Evolutionary conservation across 2,888 invertebrate species (phyloP).

Genomic region (Heteropelma amictum): DNA sequence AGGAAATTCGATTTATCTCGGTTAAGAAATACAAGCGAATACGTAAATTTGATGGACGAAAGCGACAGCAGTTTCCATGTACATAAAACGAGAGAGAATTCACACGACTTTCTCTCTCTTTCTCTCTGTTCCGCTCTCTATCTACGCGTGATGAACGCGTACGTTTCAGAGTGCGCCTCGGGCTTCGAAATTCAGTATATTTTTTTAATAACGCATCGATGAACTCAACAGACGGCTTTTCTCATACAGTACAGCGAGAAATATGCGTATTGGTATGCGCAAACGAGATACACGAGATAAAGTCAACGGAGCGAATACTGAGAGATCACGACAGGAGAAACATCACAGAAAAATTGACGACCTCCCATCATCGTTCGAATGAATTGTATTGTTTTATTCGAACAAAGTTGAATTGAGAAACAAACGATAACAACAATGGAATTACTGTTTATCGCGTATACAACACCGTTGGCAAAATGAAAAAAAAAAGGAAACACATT

Average conservation of each 20-base stretch:
- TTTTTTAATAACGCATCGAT: constrained; percentile 72
- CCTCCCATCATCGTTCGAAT: neutral
- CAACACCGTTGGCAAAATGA: too few species aligned
- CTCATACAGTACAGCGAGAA: constrained; percentile 64
- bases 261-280: constrained; percentile 29
- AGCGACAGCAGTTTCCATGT: neutral
- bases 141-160: constrained; percentile 45
- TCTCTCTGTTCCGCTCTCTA: neutral
- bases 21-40: constrained; percentile 4
- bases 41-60: constrained; percentile 3
- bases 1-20: neutral
- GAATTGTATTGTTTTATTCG: constrained; percentile 6
- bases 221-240: constrained; percentile 72
- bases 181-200: constrained; percentile 65
- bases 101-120: constrained; percentile 16
- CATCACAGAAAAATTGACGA: constrained; percentile 16
- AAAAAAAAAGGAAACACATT: too few species aligned
- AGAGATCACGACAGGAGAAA: constrained; percentile 1
- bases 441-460: too few species aligned
- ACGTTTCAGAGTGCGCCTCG: constrained; percentile 56
- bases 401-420: neutral
- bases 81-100: constrained; percentile 13
- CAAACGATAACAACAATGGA: neutral
- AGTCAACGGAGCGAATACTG: constrained; percentile 33
- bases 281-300: constrained; percentile 36